Percentiles rank a stretch among this genome's conserved stretches.
Conservation (phyloP, 1,140 invertebrate species). For the Thaumatotibia leucotreta region DNA sequence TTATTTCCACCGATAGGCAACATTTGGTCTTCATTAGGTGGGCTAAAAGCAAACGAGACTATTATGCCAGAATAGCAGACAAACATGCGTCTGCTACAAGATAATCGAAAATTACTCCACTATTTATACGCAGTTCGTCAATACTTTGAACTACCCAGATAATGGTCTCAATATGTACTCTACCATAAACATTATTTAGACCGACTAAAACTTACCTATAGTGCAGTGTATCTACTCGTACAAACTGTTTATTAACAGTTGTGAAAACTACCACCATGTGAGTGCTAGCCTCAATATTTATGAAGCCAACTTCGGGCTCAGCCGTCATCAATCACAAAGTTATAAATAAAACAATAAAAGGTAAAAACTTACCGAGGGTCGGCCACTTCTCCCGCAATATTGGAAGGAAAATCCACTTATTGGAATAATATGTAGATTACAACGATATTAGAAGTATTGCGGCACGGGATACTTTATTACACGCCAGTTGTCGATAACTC, state of each 20-base stretch:
- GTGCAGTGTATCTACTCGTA: background rate
- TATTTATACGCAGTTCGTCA: too few relatives aligned
- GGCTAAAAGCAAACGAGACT: too few relatives aligned
- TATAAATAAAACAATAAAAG: slow-evolving; percentile 77
- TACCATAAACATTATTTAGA: too few relatives aligned
- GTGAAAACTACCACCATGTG: slow-evolving; percentile 50
- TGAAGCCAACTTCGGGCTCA: slow-evolving; percentile 61
- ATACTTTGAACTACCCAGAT: too few relatives aligned
- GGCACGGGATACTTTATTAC: slow-evolving; percentile 56
- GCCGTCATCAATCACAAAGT: slow-evolving; percentile 75
- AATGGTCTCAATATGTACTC: too few relatives aligned
- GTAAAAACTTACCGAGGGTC: slow-evolving; percentile 67
- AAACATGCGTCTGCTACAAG: too few relatives aligned
- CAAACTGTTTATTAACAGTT: slow-evolving; percentile 17
- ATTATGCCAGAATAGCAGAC: too few relatives aligned
- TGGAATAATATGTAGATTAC: slow-evolving; percentile 75
- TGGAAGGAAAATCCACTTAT: slow-evolving; percentile 67
- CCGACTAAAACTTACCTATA: too few relatives aligned
- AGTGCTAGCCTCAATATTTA: slow-evolving; percentile 66
- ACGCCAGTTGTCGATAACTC: slow-evolving; percentile 36
- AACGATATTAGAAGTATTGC: slow-evolving; percentile 62
- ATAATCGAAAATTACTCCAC: too few relatives aligned
- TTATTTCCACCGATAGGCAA: too few relatives aligned
- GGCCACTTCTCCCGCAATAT: slow-evolving; percentile 57
- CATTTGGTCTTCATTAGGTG: too few relatives aligned